Evolutionary conservation across 2,797 vertebrate species (phyloP).

Genomic region (Sitta carolinensis): DNA sequence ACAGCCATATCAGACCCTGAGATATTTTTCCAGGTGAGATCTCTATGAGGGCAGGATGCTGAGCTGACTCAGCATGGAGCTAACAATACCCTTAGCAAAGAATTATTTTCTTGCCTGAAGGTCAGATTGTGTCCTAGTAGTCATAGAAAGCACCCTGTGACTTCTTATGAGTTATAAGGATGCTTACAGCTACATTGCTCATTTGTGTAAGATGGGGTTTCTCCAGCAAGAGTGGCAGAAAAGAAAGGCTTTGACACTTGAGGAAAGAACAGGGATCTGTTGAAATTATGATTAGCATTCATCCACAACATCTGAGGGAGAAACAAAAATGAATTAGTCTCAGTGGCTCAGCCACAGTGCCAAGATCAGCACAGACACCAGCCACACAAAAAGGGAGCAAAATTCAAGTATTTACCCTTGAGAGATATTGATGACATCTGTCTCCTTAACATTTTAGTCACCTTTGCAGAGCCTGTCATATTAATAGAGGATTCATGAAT

Average conservation of each 20-base stretch:
- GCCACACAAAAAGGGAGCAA: neutral
- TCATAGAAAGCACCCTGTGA: neutral
- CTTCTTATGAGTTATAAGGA: neutral
- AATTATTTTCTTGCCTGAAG: neutral
- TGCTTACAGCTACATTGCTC: neutral
- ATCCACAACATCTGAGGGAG: neutral
- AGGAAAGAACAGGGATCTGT: neutral
- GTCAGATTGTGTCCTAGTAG: neutral
- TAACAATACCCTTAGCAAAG: neutral
- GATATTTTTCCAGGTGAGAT: neutral
- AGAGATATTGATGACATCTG: slow-evolving; percentile 28
- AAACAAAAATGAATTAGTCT: neutral
- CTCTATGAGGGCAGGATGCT: neutral
- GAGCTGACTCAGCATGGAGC: neutral
- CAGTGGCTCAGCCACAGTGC: neutral
- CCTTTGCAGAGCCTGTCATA: slow-evolving; percentile 22
- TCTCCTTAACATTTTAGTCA: slow-evolving; percentile 38
- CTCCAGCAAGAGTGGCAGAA: neutral
- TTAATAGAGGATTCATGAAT: slow-evolving; percentile 20
- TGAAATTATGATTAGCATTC: neutral
- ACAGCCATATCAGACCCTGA: neutral
- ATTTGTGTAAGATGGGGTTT: neutral
- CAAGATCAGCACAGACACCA: neutral
- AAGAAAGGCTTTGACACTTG: neutral
- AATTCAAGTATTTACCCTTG: slow-evolving; percentile 31